Evolutionary conservation across 2,888 invertebrate genomes (phyloP), one percentile per base, ranked within the genome.

Genomic region (Mimumesa dahlbomi): DNA sequence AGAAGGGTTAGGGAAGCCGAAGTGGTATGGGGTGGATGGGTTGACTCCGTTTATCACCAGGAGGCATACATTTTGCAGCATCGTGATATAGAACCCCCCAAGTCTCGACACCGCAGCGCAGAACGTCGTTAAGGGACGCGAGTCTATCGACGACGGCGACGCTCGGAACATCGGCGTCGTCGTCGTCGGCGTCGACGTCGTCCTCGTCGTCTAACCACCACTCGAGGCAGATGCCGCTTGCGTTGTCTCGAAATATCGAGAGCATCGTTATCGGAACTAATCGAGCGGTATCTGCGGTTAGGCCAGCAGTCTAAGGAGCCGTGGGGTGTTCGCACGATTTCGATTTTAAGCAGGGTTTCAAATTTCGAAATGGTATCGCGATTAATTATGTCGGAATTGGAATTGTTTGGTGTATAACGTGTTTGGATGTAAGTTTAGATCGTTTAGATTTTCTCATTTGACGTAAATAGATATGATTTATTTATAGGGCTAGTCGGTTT

Each of bases 11-110:
- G 70, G 50, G 25, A 14, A 36, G 40, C 34, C 43, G 61, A 65
- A 59, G 56, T 38, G 34, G 53, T 18, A 16, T 11, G 42, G 52
- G 67, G 31, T 25, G 43, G 61, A 54, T 25, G 49, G 75, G 61
- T 79, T 75, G 72, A 74, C 75, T 83, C 77, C 82, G 81, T 85
- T 86, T 86, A 86, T 87, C 85, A 82, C 82, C 75, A 79, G 79
- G 71, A 82, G 82, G 82, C 83, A 84, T 85, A 83, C 81, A 86
- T 87, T 87, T 86, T 84, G 83, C 82, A 83, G 75, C 79, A 80
- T 75, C 77, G 73, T 82, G 82, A 84, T 81, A 79, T 79, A 84
- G 79, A 78, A 53, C 57, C 73, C 57, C 73, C 67, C 56, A 38
- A 46, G 76, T 74, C 82, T 71, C 76, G 73, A 77, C 75, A 75